Evolutionary conservation across 1,140 invertebrate genomes (phyloP), one percentile per base, ranked within the genome.

Genomic region (Aporrectodea caliginosa): DNA sequence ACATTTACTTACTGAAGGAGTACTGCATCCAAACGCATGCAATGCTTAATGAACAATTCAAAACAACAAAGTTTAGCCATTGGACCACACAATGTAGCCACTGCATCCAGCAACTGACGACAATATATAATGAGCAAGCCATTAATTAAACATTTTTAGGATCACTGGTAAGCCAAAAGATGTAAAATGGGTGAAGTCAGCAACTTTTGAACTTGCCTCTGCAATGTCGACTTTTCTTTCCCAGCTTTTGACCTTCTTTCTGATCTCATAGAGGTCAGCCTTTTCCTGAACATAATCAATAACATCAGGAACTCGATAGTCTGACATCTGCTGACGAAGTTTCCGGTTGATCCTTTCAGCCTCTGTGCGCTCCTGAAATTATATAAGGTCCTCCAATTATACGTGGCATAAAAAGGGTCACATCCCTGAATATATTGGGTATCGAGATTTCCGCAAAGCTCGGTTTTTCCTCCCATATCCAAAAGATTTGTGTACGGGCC

Each of bases 141-240:
- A 78, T 29, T n/a, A 22, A 34, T 31, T 32, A 16, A 14, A 72
- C n/a, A 69, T 71, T 33, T 70, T 6, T 71, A 32, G 33, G 31
- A 30, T 32, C 33, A 31, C 22, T 32, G 33, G 27, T 16, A 22
- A 71, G 1, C 33, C 31, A 6, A 30, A 34, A 14, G 16, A 33
- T 22, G 6, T 30, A 6, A 30, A 12, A 73, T 16, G 16, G 12
- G 30, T 12, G 12, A 14, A 73, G 12, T 12, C 16, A 30, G 12
- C 14, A 69, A 16, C 58, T 16, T 72, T 2, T 72, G 14, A 72
- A 16, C 73, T 2, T 85, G 88, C 88, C 78, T 88, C 85, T 27
- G 87, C 87, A 81, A 89, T 89, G 81, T 88, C 88, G 22, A 89
- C 87, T 83, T 89, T 89, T 78, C 88, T 84, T 78, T 88, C 86